Percentiles rank a stretch among this genome's conserved stretches.
These are phyloP conservation scores for Gastrophysa polygoni DNA, from an alignment of 2,888 invertebrate genomes.

Conservation along the genomic window DNA sequence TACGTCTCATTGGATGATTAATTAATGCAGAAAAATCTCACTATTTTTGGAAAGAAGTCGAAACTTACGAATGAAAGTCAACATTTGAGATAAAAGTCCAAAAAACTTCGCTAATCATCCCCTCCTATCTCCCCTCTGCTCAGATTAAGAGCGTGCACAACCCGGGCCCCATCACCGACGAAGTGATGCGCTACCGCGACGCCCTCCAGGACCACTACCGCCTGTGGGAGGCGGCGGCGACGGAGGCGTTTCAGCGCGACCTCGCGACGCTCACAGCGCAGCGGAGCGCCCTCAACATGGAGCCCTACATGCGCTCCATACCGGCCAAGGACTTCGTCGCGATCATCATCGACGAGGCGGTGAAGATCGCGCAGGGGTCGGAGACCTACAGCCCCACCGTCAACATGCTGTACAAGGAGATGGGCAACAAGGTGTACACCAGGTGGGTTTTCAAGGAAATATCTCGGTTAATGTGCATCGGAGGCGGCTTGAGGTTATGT, in stretches of 20 bases:
- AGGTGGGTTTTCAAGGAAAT: too few relatives aligned
- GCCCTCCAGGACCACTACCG: conserved; percentile 67
- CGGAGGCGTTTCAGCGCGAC: conserved; percentile 72
- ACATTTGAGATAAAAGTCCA: too few relatives aligned
- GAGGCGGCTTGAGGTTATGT: too few relatives aligned
- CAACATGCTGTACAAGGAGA: conserved; percentile 65
- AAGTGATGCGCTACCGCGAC: conserved; percentile 55
- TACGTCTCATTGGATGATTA: too few relatives aligned
- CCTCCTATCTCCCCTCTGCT: conserved; percentile 23
- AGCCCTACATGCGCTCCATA: conserved; percentile 52
- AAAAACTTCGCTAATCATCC: too few relatives aligned
- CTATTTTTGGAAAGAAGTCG: too few relatives aligned
- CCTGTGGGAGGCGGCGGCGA: conserved; percentile 70
- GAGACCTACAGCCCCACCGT: conserved; percentile 80
- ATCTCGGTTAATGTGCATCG: too few relatives aligned
- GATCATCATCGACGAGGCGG: conserved; percentile 72
- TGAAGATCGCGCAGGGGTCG: conserved; percentile 74
- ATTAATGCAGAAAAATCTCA: too few relatives aligned
- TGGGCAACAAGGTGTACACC: conserved; percentile 73
- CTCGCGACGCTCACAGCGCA: conserved; percentile 69
- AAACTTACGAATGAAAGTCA: too few relatives aligned
- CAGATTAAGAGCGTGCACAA: conserved; percentile 54
- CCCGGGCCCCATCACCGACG: conserved; percentile 42
- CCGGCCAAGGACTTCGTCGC: conserved; percentile 62
- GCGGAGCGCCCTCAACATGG: conserved; percentile 48